These are phyloP conservation scores for Seriola rivoliana DNA, from an alignment of 2,113 vertebrate genomes.

Conservation along the genomic window DNA sequence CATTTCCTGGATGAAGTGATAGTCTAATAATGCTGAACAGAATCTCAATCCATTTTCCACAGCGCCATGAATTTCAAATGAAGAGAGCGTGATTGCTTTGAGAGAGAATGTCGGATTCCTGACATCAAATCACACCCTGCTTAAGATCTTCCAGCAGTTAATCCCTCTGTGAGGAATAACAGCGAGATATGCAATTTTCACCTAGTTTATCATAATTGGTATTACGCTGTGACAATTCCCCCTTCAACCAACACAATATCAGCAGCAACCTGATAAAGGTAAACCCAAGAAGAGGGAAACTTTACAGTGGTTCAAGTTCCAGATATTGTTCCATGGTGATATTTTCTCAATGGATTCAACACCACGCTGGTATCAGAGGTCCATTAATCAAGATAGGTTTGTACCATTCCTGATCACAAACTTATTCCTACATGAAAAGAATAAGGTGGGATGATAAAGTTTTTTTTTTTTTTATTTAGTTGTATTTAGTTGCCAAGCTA, in stretches of 20 bases:
- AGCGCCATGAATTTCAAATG: slow-evolving; percentile 43
- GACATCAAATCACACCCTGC: slow-evolving; percentile 17
- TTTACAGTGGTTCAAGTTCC: background rate
- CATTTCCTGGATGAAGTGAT: slow-evolving; percentile 29
- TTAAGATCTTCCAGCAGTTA: slow-evolving; percentile 19
- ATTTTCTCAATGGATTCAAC: too few species aligned
- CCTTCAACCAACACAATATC: slow-evolving; percentile 14
- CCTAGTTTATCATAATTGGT: slow-evolving; percentile 26
- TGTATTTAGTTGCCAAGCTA: too few species aligned
- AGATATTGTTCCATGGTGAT: background rate
- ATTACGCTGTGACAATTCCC: background rate
- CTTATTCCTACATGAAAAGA: too few species aligned
- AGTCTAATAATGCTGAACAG: slow-evolving; percentile 12
- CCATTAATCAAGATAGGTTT: too few species aligned
- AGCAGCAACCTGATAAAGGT: background rate
- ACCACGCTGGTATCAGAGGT: too few species aligned
- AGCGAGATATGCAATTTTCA: slow-evolving; percentile 17
- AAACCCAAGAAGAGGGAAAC: background rate
- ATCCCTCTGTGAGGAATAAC: slow-evolving; percentile 27
- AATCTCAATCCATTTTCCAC: slow-evolving; percentile 47
- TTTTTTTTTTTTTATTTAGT: too few species aligned
- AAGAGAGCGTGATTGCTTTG: slow-evolving; percentile 23
- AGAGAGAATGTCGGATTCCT: slow-evolving; percentile 14
- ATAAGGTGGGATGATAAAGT: too few species aligned
- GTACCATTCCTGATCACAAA: too few species aligned